A percentile compares a stretch with the other conserved stretches of the same genome.
These are phyloP conservation scores for Lagopus leucura DNA, from an alignment of 2,113 vertebrate genomes.

Conservation along the genomic window DNA sequence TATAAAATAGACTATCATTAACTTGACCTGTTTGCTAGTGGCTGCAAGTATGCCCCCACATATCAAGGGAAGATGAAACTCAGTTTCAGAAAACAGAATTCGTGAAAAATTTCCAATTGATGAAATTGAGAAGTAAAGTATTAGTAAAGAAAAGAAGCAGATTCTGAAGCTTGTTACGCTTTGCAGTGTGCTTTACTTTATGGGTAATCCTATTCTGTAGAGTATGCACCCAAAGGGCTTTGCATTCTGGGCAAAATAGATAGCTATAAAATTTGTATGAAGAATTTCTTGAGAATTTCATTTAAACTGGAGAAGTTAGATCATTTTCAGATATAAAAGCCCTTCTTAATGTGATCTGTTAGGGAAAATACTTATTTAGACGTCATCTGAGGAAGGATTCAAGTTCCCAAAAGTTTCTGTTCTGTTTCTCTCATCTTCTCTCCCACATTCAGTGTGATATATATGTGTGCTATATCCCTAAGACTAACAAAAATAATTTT, in stretches of 20 bases:
- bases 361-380: background rate
- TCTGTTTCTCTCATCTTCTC: background rate
- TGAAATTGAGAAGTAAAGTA: background rate
- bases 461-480: background rate
- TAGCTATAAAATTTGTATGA: background rate
- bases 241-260: background rate
- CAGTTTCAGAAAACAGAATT: background rate
- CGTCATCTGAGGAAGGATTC: background rate
- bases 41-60: rapidly evolving
- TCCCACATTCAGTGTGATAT: rapidly evolving
- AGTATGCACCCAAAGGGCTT: rapidly evolving
- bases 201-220: background rate
- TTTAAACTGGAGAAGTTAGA: background rate
- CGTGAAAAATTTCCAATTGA: rapidly evolving
- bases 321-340: background rate
- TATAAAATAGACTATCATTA: background rate
- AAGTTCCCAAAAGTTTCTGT: background rate
- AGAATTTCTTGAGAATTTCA: background rate
- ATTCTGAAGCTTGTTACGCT: background rate
- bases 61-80: background rate
- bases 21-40: background rate
- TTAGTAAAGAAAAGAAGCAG: background rate
- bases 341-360: background rate
- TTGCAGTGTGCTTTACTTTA: rapidly evolving
- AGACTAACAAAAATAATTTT: background rate